A percentile compares a stretch with the other conserved stretches of the same genome.
phyloP scores from a whole-genome alignment of 2,113 vertebrate species.

The Heptranchias perlo region DNA sequence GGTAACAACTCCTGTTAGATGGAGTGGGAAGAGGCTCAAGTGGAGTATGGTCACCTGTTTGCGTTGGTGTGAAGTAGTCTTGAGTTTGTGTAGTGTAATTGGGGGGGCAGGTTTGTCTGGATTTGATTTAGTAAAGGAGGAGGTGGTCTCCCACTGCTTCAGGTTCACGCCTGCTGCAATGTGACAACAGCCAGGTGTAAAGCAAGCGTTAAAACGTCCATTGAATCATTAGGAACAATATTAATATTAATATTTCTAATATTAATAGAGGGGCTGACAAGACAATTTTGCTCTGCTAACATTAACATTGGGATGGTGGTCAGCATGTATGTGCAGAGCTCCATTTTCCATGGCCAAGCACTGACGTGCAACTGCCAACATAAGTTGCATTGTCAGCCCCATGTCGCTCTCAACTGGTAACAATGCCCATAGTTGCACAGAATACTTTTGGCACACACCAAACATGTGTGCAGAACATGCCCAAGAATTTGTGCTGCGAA shows the following conservation, averaged over 20 bases:
- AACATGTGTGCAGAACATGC: neutral
- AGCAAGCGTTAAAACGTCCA: neutral
- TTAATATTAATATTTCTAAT: neutral
- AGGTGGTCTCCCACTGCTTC: neutral
- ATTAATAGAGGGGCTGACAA: neutral
- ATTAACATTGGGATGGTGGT: neutral
- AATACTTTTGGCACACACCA: neutral
- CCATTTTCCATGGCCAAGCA: neutral
- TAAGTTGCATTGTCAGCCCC: neutral
- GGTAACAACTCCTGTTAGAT: neutral
- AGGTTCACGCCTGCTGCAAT: neutral
- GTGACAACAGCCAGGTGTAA: neutral
- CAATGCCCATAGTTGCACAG: neutral
- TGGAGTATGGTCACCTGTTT: too few species aligned
- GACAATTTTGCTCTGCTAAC: neutral
- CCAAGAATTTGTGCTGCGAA: neutral
- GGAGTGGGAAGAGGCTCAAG: too few species aligned
- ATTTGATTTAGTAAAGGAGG: neutral
- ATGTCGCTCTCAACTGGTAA: neutral
- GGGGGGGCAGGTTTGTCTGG: neutral
- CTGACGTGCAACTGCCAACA: neutral
- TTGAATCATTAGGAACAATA: neutral
- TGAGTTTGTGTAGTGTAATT: neutral
- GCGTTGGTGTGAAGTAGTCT: neutral
- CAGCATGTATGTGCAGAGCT: too few species aligned